phyloP scores from a whole-genome alignment of 37 sponge, comb jelly and placozoan genomes.

The Diacarnus erythraeanus region DNA sequence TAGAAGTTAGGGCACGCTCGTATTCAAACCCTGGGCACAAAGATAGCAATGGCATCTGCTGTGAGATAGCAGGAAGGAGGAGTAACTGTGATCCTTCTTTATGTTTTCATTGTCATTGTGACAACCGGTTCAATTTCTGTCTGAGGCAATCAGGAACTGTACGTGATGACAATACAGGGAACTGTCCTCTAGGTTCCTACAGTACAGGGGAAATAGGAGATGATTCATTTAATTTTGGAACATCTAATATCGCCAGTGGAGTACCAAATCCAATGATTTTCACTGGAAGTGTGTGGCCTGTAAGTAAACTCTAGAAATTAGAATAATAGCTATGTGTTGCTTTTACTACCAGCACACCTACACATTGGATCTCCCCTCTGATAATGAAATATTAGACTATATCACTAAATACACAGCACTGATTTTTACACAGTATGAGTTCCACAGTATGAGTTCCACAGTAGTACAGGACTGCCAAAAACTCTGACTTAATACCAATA shows the following conservation, averaged over 20 bases:
- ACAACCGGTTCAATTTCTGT: constrained; percentile 45
- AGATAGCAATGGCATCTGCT: constrained; percentile 28
- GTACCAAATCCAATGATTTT: constrained; percentile 61
- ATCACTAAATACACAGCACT: too few species aligned
- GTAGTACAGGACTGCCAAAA: neutral
- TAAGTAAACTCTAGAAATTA: neutral
- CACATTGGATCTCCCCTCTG: constrained; percentile 1
- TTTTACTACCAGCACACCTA: too few species aligned
- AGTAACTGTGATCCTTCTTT: constrained; percentile 22
- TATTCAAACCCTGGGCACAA: constrained; percentile 25
- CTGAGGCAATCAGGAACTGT: constrained; percentile 16
- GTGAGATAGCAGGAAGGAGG: constrained; percentile 9
- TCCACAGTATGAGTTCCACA: too few species aligned
- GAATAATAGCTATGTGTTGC: neutral
- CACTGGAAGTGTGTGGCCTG: constrained; percentile 34
- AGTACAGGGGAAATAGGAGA: constrained; percentile 40
- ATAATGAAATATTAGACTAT: too few species aligned
- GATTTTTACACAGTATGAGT: too few species aligned
- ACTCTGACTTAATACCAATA: neutral
- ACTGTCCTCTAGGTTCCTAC: constrained; percentile 44
- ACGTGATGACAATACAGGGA: constrained; percentile 30
- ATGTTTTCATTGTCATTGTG: constrained; percentile 34
- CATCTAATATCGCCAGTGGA: constrained; percentile 16
- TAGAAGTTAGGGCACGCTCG: constrained; percentile 8
- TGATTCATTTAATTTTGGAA: constrained; percentile 31